These are phyloP conservation scores for Chrysaora quinquecirrha DNA, from an alignment of 30 jellyfish, hydroid and myxozoan species.

Conservation along the genomic window DNA sequence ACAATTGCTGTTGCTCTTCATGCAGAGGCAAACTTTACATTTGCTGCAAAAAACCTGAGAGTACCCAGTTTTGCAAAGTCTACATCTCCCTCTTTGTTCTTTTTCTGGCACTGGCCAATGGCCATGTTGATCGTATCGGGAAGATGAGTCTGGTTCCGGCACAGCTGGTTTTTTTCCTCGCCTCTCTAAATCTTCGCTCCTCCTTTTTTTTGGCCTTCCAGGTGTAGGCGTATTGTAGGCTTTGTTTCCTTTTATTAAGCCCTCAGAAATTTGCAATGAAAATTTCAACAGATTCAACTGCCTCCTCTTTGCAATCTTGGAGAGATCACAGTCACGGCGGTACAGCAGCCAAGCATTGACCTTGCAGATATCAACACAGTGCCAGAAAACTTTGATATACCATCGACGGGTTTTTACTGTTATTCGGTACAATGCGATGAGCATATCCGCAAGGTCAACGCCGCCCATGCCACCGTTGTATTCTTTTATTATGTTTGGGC, in stretches of 20 bases:
- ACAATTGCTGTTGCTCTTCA: constrained; percentile 66
- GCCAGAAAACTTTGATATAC: too few species aligned
- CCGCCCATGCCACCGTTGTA: too few species aligned
- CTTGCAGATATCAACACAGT: too few species aligned
- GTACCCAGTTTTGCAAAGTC: too few species aligned
- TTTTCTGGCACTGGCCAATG: too few species aligned
- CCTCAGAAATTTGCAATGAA: constrained; percentile 18
- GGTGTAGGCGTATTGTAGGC: constrained; percentile 16
- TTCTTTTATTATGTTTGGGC: too few species aligned
- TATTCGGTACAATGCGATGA: constrained; percentile 69
- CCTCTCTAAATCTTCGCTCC: constrained; percentile 3
- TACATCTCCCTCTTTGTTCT: too few species aligned
- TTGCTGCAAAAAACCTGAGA: constrained; percentile 46
- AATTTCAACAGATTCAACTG: constrained; percentile 7
- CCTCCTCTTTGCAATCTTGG: constrained; percentile 21
- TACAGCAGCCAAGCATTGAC: too few species aligned
- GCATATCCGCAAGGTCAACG: constrained; percentile 82
- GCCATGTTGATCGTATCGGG: constrained; percentile 24
- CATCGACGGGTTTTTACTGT: constrained; percentile 41
- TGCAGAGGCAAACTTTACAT: constrained; percentile 55
- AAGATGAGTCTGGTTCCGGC: constrained; percentile 28
- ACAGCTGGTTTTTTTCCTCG: constrained; percentile 48
- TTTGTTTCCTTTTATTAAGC: constrained; percentile 24
- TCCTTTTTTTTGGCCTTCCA: constrained; percentile 33
- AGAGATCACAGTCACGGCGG: constrained; percentile 51